These are phyloP conservation scores for Phyto melanocephala DNA, from an alignment of 2,888 invertebrate genomes.

Conservation along the genomic window DNA sequence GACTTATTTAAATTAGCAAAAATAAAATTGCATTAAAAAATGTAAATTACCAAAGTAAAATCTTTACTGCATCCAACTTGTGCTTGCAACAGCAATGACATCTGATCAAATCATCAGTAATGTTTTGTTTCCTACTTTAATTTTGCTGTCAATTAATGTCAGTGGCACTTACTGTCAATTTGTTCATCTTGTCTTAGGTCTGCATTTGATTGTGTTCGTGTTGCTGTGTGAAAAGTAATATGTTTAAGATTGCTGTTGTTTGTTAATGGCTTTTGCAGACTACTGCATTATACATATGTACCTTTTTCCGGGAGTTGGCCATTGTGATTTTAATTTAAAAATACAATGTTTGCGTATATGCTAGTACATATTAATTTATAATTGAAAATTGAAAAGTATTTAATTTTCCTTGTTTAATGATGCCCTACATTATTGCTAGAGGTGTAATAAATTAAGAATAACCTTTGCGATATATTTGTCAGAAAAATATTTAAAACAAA, in stretches of 20 bases:
- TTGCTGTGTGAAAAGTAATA: background rate
- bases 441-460: background rate
- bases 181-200: background rate
- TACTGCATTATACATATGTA: too few relatives aligned
- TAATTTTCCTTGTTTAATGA: background rate
- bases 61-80: background rate
- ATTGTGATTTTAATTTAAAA: background rate
- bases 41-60: background rate
- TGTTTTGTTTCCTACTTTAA: constrained; percentile 15
- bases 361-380: background rate
- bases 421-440: background rate
- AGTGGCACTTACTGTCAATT: background rate
- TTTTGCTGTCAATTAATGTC: constrained; percentile 29
- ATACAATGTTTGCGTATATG: background rate
- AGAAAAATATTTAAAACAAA: too few relatives aligned
- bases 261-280: background rate
- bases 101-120: background rate
- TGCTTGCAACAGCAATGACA: background rate
- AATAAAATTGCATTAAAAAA: background rate
- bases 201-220: constrained; percentile 18
- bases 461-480: background rate
- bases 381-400: background rate
- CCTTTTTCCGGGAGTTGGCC: background rate
- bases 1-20: background rate
- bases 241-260: background rate